Percentiles rank a stretch among this genome's conserved stretches.
Conservation (phyloP, 1,140 invertebrate species). For the Drosophila auraria region DNA sequence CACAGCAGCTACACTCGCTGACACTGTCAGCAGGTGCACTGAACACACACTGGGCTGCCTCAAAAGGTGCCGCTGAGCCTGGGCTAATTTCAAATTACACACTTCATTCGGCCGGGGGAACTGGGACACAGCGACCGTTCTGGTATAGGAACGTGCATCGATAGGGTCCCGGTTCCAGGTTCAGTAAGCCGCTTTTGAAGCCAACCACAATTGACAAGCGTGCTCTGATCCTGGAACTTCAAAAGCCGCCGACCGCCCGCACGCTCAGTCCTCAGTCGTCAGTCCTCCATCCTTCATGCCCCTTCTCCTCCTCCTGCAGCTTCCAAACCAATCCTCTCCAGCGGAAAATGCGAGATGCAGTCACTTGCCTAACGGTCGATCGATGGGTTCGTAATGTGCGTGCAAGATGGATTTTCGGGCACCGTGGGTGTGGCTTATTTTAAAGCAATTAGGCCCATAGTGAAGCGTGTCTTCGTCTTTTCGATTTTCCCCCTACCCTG, state of each 20-base stretch:
- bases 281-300: background rate
- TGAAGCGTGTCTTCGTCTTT: slow-evolving; percentile 72
- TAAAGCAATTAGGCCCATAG: slow-evolving; percentile 77
- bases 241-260: slow-evolving; percentile 63
- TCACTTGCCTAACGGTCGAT: slow-evolving; percentile 59
- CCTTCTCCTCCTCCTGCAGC: slow-evolving; percentile 1
- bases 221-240: slow-evolving; percentile 67
- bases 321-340: slow-evolving; percentile 1
- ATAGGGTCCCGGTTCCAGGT: slow-evolving; percentile 7
- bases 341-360: slow-evolving; percentile 16
- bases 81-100: slow-evolving; percentile 81
- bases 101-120: slow-evolving; percentile 73
- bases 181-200: slow-evolving; percentile 67
- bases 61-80: slow-evolving; percentile 78
- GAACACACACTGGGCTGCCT: slow-evolving; percentile 20
- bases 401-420: slow-evolving; percentile 77
- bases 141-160: slow-evolving; percentile 13
- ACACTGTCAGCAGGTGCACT: slow-evolving; percentile 68
- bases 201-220: slow-evolving; percentile 78
- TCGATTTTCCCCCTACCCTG: background rate
- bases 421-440: slow-evolving; percentile 78
- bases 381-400: slow-evolving; percentile 66
- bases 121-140: slow-evolving; percentile 27
- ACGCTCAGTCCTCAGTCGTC: slow-evolving; percentile 32
- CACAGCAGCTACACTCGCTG: slow-evolving; percentile 16